Evolutionary conservation across 37 sponge, comb jelly and placozoan genomes (phyloP), one percentile per base, ranked within the genome.

Genomic region (Aphrocallistes beatrix): DNA sequence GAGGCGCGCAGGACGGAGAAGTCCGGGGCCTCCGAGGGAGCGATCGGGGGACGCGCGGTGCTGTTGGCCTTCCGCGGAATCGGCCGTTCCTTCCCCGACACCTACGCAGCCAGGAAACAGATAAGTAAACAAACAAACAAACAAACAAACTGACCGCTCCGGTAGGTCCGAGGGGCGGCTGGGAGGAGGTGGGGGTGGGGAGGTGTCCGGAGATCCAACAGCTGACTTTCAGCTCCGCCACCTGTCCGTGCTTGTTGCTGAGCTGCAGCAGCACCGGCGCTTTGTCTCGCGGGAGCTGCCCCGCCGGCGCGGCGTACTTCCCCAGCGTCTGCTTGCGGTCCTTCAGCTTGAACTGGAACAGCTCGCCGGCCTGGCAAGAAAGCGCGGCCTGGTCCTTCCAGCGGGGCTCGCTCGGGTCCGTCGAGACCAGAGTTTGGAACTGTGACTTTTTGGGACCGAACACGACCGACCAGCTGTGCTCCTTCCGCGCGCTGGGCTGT

Each of bases 301-400:
- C 1, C 34, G n/a, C 34, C 6, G 8, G 1, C 10, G 75, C n/a
- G 6, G 10, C 75, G 34, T 60, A 30, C 34, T 60, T 60, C 1
- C 32, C 75, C 34, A 60, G 28, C n/a, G 75, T 60, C 34, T 60
- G 75, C 34, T 60, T 60, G 3, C 34, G 25, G 34, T 60, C 75
- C n/a, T 60, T 60, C 25, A 60, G 75, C 34, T 60, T 60, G n/a
- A 60, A 60, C 17, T 60, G 21, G 34, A 60, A 60, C 6, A 30
- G 6, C 28, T 60, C 75, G 21, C 28, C 3, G n/a, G 8, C 10
- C 28, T 60, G 75, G 75, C 75, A 60, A 19, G 10, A 25, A 13
- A 60, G 75, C 10, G 75, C n/a, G 75, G 75, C 75, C 75, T 60
- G 75, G 34, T 60, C 75, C 28, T 60, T 19, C 75, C 75, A 60